These are phyloP conservation scores for Chaetophractus vellerosus DNA, from an alignment of 2,797 vertebrate species.

Conservation along the genomic window DNA sequence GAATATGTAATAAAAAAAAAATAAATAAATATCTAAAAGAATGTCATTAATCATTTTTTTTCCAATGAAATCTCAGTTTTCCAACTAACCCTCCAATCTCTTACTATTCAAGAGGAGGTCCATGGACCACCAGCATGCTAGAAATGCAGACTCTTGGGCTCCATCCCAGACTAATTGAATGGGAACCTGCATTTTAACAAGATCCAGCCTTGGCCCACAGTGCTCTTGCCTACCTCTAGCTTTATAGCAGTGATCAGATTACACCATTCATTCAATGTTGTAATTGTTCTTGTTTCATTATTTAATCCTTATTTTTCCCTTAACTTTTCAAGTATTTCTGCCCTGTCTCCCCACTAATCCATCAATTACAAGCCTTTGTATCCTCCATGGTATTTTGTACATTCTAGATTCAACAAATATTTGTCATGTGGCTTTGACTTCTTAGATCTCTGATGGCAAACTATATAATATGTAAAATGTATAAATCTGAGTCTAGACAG, in stretches of 20 bases:
- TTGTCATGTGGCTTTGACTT: conserved; percentile 54
- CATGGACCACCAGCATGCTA: not conserved
- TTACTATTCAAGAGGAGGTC: not conserved
- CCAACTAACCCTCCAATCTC: not conserved
- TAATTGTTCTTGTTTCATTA: not conserved
- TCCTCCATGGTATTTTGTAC: not conserved
- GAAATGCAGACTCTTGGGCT: not conserved
- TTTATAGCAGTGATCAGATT: not conserved
- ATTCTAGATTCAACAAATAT: conserved; percentile 51
- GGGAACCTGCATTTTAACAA: not conserved
- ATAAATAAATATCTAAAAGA: too few relatives aligned
- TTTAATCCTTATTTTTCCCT: not conserved
- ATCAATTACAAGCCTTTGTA: not conserved
- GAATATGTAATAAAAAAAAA: too few relatives aligned
- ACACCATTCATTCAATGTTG: not conserved
- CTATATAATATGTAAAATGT: conserved; percentile 44
- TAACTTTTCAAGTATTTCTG: conserved; percentile 12
- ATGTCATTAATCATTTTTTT: conserved; percentile 51
- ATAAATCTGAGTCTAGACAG: conserved; percentile 50
- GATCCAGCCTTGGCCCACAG: not conserved
- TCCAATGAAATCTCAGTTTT: conserved; percentile 44
- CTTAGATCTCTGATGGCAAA: conserved; percentile 65
- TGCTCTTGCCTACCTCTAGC: not conserved
- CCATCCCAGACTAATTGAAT: not conserved
- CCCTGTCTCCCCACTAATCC: not conserved